Evolutionary conservation across 2,113 vertebrate genomes (phyloP), one percentile per base, ranked within the genome.

Genomic region (Hemiprocne comata): DNA sequence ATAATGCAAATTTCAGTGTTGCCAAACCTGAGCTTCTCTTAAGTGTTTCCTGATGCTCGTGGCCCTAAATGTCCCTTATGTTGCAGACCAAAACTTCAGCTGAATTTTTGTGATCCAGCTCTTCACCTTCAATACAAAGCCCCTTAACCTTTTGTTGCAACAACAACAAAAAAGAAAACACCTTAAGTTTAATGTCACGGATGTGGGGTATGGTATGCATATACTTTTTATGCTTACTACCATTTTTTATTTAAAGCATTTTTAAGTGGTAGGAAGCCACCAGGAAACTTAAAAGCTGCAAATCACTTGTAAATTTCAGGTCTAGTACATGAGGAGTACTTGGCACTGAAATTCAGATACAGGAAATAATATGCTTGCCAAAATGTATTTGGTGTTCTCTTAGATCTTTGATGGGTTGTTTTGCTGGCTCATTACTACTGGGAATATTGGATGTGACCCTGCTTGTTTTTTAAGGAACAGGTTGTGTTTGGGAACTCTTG

Each of bases 1-100:
- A 86, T 93, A 95, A 90, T 79, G 86, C 70, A 92, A 42, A 96
- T 95, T 85, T 92, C 77, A 34, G 36, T 28, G 61, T 89, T 89
- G 61, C 83, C 83, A 82, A 82, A 95, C 80, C 55, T 92, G 72
- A 94, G 60, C 76, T 87, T 94, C 61, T 53, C 50, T 79, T 82
- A 73, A 92, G 66, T 76, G 58, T 69, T 93, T 90, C 86, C 80
- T 90, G 72, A 31, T 80, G 36, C 46, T 31, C n/a, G 48, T 90
- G 70, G 88, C 62, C 24, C 54, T 81, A 46, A 78, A 87, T 79
- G 65, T 85, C 44, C 50, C 28, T 48, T 72, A 1, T 34, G 28
- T 26, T 38, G 3, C 1, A 8, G 57, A 36, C 76, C 44, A 78
- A 24, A 94, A 64, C 53, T 81, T 77, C 19, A 48, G 12, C 2